A percentile compares a stretch with the other conserved stretches of the same genome.
Conservation (phyloP, 2,888 invertebrate species). For the Yponomeuta evonymella region DNA sequence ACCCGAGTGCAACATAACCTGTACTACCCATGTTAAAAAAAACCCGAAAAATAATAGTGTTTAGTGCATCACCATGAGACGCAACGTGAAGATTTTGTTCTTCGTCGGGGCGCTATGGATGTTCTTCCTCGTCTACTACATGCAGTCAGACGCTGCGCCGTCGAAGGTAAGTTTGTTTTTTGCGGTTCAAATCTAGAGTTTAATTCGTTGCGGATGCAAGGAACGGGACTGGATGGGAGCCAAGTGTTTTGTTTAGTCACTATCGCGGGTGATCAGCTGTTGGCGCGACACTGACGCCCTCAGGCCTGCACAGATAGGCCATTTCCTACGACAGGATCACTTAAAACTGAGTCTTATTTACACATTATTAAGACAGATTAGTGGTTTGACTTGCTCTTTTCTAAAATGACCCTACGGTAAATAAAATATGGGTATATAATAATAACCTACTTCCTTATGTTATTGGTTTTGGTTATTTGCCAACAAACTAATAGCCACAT, state of each 20-base stretch:
- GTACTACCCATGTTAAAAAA: neutral
- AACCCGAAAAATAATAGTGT: slow-evolving; percentile 9
- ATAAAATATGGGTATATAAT: too few species aligned
- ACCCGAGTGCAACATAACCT: slow-evolving; percentile 15
- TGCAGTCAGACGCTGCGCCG: slow-evolving; percentile 56
- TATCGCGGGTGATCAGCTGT: slow-evolving; percentile 39
- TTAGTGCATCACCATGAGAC: slow-evolving; percentile 48
- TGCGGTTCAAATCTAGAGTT: slow-evolving; percentile 17
- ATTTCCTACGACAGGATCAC: neutral
- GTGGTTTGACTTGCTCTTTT: neutral
- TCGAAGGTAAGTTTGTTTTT: slow-evolving; percentile 48
- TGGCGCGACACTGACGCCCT: slow-evolving; percentile 20
- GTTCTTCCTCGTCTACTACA: slow-evolving; percentile 65
- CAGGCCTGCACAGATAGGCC: slow-evolving; percentile 13
- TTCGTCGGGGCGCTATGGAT: slow-evolving; percentile 63
- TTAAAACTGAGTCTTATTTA: neutral
- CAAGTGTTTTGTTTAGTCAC: slow-evolving; percentile 6
- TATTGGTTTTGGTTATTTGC: too few species aligned
- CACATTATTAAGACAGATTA: neutral
- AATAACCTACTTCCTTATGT: too few species aligned
- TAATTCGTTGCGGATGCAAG: slow-evolving; percentile 1
- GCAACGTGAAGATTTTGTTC: slow-evolving; percentile 65
- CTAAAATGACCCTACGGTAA: neutral
- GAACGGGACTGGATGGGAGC: neutral
- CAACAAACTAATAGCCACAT: too few species aligned